A percentile compares a stretch with the other conserved stretches of the same genome.
These are phyloP conservation scores for Tetranychus truncatus DNA, from an alignment of 2,888 invertebrate species.

Conservation along the genomic window DNA sequence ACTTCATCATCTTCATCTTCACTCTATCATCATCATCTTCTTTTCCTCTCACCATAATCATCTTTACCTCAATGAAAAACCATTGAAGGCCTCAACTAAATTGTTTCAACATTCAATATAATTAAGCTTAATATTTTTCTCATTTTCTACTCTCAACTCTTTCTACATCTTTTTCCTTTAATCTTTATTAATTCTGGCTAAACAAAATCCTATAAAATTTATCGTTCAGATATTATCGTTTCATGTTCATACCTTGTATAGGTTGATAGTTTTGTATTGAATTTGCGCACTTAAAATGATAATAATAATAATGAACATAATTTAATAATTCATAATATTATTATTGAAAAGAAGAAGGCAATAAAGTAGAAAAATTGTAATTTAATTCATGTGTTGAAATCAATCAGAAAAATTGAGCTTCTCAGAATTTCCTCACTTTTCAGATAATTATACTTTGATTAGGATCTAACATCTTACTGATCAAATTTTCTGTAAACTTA, in stretches of 20 bases:
- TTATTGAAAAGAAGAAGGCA: not conserved
- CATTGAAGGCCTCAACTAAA: not conserved
- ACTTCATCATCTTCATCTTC: not conserved
- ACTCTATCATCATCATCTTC: not conserved
- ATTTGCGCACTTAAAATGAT: too few species aligned
- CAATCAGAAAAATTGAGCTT: not conserved
- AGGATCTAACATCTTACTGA: not conserved
- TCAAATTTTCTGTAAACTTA: not conserved
- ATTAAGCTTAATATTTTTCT: not conserved
- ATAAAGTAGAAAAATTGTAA: not conserved
- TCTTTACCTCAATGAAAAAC: not conserved
- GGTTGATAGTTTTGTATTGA: too few species aligned
- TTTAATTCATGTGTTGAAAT: not conserved
- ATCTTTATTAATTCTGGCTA: too few species aligned
- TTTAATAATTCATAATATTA: not conserved
- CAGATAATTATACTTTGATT: too few species aligned
- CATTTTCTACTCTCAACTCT: not conserved
- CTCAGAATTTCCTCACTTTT: too few species aligned
- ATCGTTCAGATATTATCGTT: too few species aligned
- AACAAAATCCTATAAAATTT: too few species aligned
- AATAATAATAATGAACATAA: too few species aligned
- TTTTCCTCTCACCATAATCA: not conserved
- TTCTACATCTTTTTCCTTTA: too few species aligned
- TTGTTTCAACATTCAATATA: conserved; percentile 1
- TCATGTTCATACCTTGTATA: too few species aligned